phyloP scores from a whole-genome alignment of 2,113 vertebrate genomes.

The Bubo blakistoni region DNA sequence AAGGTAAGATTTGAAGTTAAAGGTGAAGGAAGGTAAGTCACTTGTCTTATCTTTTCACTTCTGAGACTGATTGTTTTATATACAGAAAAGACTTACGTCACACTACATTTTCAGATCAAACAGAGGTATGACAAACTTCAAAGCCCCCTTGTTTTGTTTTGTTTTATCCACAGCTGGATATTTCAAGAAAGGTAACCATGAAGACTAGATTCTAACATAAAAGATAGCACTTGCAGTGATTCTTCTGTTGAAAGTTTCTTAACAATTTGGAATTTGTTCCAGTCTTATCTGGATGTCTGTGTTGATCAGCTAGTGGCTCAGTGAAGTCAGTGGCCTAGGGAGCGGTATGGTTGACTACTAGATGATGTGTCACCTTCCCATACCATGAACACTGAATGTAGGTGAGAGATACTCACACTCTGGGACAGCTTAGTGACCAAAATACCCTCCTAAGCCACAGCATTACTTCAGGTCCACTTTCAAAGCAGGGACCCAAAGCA shows the following conservation, averaged over 20 bases:
- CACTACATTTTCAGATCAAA: neutral
- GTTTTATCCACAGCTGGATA: neutral
- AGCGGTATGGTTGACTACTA: neutral
- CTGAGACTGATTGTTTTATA: neutral
- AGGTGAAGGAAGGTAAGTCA: neutral
- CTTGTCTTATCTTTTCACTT: neutral
- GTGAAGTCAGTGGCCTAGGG: neutral
- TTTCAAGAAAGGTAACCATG: neutral
- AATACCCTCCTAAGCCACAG: neutral
- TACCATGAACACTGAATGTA: neutral
- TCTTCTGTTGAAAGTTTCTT: neutral
- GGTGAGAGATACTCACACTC: neutral
- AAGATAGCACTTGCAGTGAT: neutral
- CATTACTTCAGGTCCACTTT: neutral
- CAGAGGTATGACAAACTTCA: neutral
- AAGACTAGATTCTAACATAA: neutral
- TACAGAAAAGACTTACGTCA: neutral
- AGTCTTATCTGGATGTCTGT: neutral
- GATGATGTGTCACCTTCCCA: neutral
- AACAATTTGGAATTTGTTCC: neutral
- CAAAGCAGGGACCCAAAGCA: neutral
- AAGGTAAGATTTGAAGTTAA: neutral
- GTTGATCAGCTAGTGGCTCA: neutral
- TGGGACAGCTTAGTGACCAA: neutral
- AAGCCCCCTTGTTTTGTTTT: neutral